A percentile compares a stretch with the other conserved stretches of the same genome.
These are phyloP conservation scores for Netelia inedita DNA, from an alignment of 2,888 invertebrate genomes.

Conservation along the genomic window DNA sequence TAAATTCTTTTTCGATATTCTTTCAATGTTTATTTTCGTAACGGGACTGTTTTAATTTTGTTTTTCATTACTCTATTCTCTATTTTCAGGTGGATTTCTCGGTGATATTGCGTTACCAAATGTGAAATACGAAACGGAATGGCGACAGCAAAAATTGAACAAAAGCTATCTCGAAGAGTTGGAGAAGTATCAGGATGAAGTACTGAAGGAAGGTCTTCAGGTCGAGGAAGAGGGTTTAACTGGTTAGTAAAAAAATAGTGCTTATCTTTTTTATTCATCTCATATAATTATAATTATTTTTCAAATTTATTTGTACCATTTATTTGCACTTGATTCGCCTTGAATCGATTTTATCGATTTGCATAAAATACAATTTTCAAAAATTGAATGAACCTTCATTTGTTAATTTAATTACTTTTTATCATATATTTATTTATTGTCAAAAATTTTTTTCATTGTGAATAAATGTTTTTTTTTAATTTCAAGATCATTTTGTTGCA, in stretches of 20 bases:
- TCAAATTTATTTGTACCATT: background rate
- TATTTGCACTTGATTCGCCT: too few species aligned
- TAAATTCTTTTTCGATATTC: background rate
- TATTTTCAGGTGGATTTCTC: slow-evolving; percentile 92
- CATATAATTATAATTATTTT: background rate
- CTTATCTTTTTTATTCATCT: slow-evolving; percentile 4
- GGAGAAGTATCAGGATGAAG: slow-evolving; percentile 93
- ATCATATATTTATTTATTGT: too few species aligned
- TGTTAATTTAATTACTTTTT: too few species aligned
- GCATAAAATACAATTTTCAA: too few species aligned
- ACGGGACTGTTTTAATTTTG: background rate
- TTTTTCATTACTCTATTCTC: slow-evolving; percentile 50
- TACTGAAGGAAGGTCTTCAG: slow-evolving; percentile 92
- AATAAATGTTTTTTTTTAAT: too few species aligned
- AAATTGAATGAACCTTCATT: too few species aligned
- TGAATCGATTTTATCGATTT: too few species aligned
- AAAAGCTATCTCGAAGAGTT: slow-evolving; percentile 91
- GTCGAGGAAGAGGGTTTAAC: slow-evolving; percentile 94
- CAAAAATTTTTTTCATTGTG: too few species aligned
- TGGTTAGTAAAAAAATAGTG: slow-evolving; percentile 84
- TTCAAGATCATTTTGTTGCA: too few species aligned
- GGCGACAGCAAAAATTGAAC: slow-evolving; percentile 87
- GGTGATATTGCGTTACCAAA: slow-evolving; percentile 94
- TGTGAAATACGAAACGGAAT: slow-evolving; percentile 85
- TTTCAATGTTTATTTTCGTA: background rate